Evolutionary conservation across 2,113 vertebrate genomes (phyloP).

Genomic region (Taxidea taxus): DNA sequence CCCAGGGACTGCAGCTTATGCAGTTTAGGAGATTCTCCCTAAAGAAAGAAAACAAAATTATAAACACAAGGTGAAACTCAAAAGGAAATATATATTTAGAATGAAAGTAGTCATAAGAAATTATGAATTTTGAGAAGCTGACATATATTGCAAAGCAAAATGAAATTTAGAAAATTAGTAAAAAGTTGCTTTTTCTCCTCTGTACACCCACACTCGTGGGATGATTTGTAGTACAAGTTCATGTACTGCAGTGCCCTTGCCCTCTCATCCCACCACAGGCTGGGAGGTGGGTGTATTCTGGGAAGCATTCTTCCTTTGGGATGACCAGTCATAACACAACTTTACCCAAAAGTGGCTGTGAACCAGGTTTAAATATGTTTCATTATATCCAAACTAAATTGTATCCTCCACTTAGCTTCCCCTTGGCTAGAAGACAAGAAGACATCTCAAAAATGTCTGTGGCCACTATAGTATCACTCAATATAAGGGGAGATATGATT

Average conservation of each 20-base stretch:
- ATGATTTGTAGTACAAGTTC: not conserved
- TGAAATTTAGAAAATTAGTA: not conserved
- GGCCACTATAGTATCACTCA: too few species aligned
- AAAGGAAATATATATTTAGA: not conserved
- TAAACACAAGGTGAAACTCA: not conserved
- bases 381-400: not conserved
- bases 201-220: not conserved
- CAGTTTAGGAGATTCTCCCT: not conserved
- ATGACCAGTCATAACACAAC: too few species aligned
- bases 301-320: not conserved
- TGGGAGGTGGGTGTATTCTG: not conserved
- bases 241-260: not conserved
- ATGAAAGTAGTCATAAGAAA: not conserved
- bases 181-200: not conserved
- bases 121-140: not conserved
- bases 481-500: not conserved
- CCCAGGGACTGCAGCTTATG: not conserved
- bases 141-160: not conserved
- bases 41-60: not conserved
- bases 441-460: not conserved
- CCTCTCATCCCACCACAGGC: fast-evolving
- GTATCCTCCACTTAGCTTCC: not conserved
- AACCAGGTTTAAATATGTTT: not conserved
- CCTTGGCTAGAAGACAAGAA: not conserved
- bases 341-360: not conserved